Conservation (phyloP, 2,113 vertebrate genomes). For the Bambusicola thoracicus region DNA sequence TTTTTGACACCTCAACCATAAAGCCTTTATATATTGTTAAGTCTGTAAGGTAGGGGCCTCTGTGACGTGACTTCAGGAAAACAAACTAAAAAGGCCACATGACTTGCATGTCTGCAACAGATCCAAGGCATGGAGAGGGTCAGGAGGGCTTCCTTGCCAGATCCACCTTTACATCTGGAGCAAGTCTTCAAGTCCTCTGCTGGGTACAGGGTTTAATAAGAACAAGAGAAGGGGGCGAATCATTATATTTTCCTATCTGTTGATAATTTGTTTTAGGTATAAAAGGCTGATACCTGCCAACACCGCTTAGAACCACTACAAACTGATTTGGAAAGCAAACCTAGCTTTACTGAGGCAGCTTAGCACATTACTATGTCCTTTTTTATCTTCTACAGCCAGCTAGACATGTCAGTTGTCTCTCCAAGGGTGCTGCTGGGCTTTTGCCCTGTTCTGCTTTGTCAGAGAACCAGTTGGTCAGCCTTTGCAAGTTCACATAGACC, state of each 20-base stretch:
- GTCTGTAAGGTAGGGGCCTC: rapidly evolving
- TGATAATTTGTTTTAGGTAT: not conserved
- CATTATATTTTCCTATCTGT: not conserved
- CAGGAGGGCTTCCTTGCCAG: not conserved
- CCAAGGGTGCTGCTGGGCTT: not conserved
- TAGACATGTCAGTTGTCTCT: not conserved
- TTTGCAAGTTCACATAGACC: not conserved
- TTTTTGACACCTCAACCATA: not conserved
- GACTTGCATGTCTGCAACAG: not conserved
- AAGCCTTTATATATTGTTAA: not conserved
- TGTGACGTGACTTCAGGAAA: not conserved
- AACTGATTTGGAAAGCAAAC: not conserved
- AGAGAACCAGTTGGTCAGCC: not conserved
- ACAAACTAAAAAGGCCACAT: not conserved
- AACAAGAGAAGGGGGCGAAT: not conserved
- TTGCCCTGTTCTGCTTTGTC: not conserved
- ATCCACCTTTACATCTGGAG: rapidly evolving
- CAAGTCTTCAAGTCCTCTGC: not conserved
- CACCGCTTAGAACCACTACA: not conserved
- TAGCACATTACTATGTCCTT: not conserved
- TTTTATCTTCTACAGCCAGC: not conserved
- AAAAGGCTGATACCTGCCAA: not conserved
- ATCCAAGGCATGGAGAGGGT: rapidly evolving
- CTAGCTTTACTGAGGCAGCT: not conserved
- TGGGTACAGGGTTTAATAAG: not conserved